Evolutionary conservation across 1,140 invertebrate species (phyloP).

Genomic region (Heliconius melpomene): DNA sequence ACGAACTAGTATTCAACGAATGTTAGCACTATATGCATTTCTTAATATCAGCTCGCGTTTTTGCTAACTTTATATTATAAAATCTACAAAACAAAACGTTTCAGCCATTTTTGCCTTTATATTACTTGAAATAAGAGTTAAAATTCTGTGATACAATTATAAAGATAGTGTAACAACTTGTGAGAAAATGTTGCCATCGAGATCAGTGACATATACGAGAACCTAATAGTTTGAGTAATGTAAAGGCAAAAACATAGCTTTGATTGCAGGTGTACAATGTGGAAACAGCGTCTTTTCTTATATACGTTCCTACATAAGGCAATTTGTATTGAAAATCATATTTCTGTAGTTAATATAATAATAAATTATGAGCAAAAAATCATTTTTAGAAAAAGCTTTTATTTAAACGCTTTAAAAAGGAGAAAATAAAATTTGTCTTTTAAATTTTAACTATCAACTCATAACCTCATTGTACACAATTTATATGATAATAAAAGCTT

Average conservation of each 20-base stretch:
- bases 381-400: no score
- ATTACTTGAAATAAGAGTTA: not conserved
- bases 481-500: no score
- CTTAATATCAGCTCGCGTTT: slow-evolving; percentile 8
- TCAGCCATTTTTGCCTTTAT: not conserved
- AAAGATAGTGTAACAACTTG: slow-evolving; percentile 16
- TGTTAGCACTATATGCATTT: slow-evolving; percentile 3
- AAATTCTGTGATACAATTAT: slow-evolving; percentile 4
- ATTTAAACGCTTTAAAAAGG: no score
- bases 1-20: not conserved
- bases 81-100: not conserved
- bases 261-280: slow-evolving; percentile 3
- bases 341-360: not conserved
- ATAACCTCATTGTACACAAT: no score
- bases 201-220: slow-evolving; percentile 15
- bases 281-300: not conserved
- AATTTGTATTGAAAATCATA: not conserved
- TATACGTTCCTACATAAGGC: not conserved
- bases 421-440: no score
- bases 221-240: slow-evolving; percentile 2
- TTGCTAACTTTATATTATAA: slow-evolving; percentile 1
- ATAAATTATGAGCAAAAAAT: no score
- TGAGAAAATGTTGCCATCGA: slow-evolving; percentile 29
- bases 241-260: slow-evolving; percentile 22
- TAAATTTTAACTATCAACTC: no score